These are phyloP conservation scores for Hydrolagus colliei DNA, from an alignment of 2,797 vertebrate species.

Conservation along the genomic window DNA sequence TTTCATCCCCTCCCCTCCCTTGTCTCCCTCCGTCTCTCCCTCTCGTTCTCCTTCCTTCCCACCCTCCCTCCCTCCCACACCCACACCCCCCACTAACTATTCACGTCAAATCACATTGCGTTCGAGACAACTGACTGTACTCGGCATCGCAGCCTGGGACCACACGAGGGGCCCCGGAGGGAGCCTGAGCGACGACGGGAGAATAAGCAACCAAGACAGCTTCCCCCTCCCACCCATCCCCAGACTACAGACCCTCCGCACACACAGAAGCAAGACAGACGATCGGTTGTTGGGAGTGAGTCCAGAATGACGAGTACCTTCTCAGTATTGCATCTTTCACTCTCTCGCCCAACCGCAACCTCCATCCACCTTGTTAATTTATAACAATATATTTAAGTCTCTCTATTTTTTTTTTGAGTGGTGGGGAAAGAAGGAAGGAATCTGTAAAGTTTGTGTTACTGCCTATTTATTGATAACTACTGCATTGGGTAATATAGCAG, in stretches of 20 bases:
- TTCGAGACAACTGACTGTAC: no score
- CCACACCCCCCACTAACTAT: not conserved
- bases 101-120: not conserved
- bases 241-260: not conserved
- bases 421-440: not conserved
- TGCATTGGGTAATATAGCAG: conserved; percentile 15
- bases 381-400: conserved; percentile 30
- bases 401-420: not conserved
- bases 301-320: conserved; percentile 3
- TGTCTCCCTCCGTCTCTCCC: no score
- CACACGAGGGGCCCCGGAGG: not conserved
- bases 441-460: conserved; percentile 20
- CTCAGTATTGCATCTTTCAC: conserved; percentile 25
- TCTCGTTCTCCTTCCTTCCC: not conserved
- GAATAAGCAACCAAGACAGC: not conserved
- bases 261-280: not conserved
- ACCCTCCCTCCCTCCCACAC: no score
- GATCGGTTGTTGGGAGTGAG: not conserved
- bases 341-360: not conserved
- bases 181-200: not conserved
- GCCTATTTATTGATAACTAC: conserved; percentile 29
- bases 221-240: not conserved
- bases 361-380: conserved; percentile 10
- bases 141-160: not conserved
- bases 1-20: not conserved